A percentile compares a stretch with the other conserved stretches of the same genome.
These are phyloP conservation scores for Caenorhabditis remanei DNA, from an alignment of 1,140 invertebrate species.

Conservation along the genomic window DNA sequence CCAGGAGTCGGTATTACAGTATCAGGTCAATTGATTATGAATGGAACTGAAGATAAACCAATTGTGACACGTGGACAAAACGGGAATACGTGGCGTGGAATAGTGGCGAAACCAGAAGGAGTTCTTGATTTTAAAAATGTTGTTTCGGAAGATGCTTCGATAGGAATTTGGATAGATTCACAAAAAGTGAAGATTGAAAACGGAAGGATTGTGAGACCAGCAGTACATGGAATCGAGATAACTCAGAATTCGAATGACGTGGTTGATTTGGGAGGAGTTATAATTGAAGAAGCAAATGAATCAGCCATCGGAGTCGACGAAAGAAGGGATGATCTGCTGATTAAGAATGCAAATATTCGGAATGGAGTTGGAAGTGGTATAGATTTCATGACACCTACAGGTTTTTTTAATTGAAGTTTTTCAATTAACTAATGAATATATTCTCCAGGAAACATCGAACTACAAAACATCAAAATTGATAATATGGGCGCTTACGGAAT, in stretches of 20 bases:
- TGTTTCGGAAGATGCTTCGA: constrained; percentile 41
- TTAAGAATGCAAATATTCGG: constrained; percentile 19
- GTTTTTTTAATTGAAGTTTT: background rate
- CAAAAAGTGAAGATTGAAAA: constrained; percentile 47
- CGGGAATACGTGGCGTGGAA: constrained; percentile 30
- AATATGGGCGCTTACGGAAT: constrained; percentile 59
- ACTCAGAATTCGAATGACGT: constrained; percentile 39
- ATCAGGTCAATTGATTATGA: constrained; percentile 27
- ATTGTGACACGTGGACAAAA: constrained; percentile 40
- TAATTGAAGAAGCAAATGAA: constrained; percentile 51
- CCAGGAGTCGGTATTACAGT: constrained; percentile 56
- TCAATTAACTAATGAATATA: background rate
- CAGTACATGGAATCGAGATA: constrained; percentile 54
- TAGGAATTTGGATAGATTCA: constrained; percentile 58
- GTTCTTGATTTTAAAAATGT: constrained; percentile 20
- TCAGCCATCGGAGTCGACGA: constrained; percentile 55
- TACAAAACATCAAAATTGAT: constrained; percentile 11
- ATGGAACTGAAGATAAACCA: constrained; percentile 39
- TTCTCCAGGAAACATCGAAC: constrained; percentile 31
- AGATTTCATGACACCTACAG: constrained; percentile 55
- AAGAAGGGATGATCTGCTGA: constrained; percentile 30
- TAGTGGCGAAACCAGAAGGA: constrained; percentile 26
- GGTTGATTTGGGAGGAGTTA: constrained; percentile 44
- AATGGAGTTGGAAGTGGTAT: constrained; percentile 46
- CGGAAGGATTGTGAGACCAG: constrained; percentile 7